These are phyloP conservation scores for Oligia latruncula DNA, from an alignment of 2,888 invertebrate genomes.

Conservation along the genomic window DNA sequence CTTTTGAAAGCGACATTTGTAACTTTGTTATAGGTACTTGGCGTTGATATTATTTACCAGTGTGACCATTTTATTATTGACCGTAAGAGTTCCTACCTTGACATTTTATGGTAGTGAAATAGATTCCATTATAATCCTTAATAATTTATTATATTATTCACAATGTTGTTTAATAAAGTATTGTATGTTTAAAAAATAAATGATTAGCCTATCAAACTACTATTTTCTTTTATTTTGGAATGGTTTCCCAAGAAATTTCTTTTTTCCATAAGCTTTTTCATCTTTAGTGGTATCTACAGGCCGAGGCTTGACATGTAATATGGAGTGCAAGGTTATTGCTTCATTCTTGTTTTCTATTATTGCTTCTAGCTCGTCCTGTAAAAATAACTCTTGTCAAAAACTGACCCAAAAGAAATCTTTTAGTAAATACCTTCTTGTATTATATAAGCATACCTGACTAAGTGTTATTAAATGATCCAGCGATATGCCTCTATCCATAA, in stretches of 20 bases:
- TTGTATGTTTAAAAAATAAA: constrained; percentile 61
- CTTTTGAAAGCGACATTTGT: constrained; percentile 35
- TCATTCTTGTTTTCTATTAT: constrained; percentile 93
- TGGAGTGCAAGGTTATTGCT: constrained; percentile 92
- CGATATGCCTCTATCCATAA: constrained; percentile 94
- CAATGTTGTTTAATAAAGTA: constrained; percentile 45
- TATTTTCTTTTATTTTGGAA: constrained; percentile 78
- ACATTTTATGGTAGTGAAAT: constrained; percentile 22
- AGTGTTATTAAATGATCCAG: constrained; percentile 91
- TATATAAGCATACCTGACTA: constrained; percentile 85
- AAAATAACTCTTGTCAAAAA: constrained; percentile 44
- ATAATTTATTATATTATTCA: constrained; percentile 36
- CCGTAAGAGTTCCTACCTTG: constrained; percentile 37
- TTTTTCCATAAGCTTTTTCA: constrained; percentile 80
- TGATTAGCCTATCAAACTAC: constrained; percentile 51
- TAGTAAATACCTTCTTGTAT: background rate
- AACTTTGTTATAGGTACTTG: constrained; percentile 63
- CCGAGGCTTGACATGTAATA: constrained; percentile 92
- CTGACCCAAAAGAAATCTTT: background rate
- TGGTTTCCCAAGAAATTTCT: constrained; percentile 79
- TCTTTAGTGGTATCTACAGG: constrained; percentile 86
- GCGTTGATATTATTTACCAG: constrained; percentile 66
- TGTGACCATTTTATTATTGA: constrained; percentile 40
- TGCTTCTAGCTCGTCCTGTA: constrained; percentile 92
- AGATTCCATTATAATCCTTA: constrained; percentile 23